Base-by-base conservation (phyloP, 2,888 invertebrate genomes). In the Celastrina argiolus region DNA sequence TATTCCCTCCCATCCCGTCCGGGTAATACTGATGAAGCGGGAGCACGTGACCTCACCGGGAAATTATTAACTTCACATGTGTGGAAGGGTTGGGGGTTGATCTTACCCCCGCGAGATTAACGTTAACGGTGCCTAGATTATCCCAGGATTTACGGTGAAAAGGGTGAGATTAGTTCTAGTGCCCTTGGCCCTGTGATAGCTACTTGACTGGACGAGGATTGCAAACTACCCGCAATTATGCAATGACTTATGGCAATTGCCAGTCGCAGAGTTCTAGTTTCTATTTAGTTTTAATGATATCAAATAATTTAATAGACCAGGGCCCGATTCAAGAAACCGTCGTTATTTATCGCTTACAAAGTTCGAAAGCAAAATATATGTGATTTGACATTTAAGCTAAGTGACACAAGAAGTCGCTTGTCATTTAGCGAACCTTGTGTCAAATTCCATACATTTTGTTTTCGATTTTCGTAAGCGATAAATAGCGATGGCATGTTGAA, bases 71-170 rank as follows among this genome's bases (percentile, higher is more conserved):
- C 36, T 22, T 39, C 14, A 39, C 36, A 36, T n/a, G 59, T n/a
- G 59, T 31, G 39, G 14, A 51, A 36, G 59, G 28, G 31, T 22
- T 59, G 31, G 36, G 39, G 61, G 22, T 36, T 18, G 22, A 18
- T 61, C 39, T 39, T 14, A 61, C 36, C 36, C 34, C 39, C 14
- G 61, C 5, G 36, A 36, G 39, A 39, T 61, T 61, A 61, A 16
- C 36, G 22, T 36, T 61, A 34, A 34, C 12, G 22, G 12, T 39
- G 34, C 36, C 61, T 39, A 61, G 61, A 61, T 61, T 61, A 61
- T 61, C 36, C 58, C 22, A 39, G 16, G 59, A 59, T 59, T 59
- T 59, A 34, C 18, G 31, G 16, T 18, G 18, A 34, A 34, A 59
- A 34, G 59, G 59, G 59, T 59, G 8, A 34, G 31, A 31, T 31